Percentiles rank a stretch among this genome's conserved stretches.
Evolutionary conservation across 2,888 invertebrate species (phyloP).

Genomic region (Tolmerus cingulatus): DNA sequence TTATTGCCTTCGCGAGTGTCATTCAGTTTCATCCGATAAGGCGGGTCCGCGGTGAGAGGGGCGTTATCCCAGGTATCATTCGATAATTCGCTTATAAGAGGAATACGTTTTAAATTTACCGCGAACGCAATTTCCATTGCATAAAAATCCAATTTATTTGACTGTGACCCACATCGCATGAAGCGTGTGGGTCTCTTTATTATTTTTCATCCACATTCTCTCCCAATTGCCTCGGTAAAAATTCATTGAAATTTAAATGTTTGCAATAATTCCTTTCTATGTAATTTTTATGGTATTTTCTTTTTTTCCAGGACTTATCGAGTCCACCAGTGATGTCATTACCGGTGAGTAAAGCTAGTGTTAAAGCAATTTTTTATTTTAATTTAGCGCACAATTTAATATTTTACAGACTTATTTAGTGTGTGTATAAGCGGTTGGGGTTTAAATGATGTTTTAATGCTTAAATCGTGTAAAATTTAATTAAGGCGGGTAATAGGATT

Average conservation of each 20-base stretch:
- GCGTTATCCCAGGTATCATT: neutral
- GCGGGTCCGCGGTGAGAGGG: neutral
- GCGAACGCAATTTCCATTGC: neutral
- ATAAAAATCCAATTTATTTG: slow-evolving; percentile 21
- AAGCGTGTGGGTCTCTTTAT: neutral
- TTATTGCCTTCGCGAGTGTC: neutral
- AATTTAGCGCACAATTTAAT: neutral
- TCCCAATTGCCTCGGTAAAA: neutral
- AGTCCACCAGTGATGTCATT: slow-evolving; percentile 16
- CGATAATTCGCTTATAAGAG: slow-evolving; percentile 9
- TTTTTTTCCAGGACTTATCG: slow-evolving; percentile 20
- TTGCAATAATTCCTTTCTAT: slow-evolving; percentile 15
- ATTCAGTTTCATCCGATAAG: neutral
- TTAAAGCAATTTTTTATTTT: neutral
- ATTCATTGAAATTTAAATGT: slow-evolving; percentile 18
- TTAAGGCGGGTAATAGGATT: neutral
- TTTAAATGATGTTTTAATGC: neutral
- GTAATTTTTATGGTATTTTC: neutral
- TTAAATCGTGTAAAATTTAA: neutral
- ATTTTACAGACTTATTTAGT: neutral
- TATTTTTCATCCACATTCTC: neutral
- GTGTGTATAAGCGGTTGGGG: neutral
- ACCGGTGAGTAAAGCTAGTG: neutral
- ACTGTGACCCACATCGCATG: neutral
- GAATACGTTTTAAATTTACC: slow-evolving; percentile 13